Evolutionary conservation across 2,888 invertebrate species (phyloP).

Genomic region (Gastrophysa polygoni): DNA sequence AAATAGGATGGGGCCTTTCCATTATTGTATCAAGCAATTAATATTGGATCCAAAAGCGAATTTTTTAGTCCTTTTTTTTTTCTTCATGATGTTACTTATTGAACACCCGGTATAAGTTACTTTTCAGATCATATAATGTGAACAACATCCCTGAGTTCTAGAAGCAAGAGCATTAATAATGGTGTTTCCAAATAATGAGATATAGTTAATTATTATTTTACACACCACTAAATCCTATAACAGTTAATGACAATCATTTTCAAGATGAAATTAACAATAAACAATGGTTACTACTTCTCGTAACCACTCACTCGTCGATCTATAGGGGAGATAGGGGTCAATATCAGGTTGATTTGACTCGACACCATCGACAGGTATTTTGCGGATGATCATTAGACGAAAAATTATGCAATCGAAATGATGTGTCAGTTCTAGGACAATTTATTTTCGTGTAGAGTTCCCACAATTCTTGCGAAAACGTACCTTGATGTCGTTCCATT

Average conservation of each 20-base stretch:
- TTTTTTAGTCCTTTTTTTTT: no score
- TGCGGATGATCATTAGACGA: background rate
- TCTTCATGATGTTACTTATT: no score
- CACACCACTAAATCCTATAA: conserved; percentile 4
- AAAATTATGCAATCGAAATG: background rate
- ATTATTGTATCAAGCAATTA: no score
- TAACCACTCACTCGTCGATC: background rate
- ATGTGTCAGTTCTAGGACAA: background rate
- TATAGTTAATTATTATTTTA: conserved; percentile 10
- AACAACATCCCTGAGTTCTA: background rate
- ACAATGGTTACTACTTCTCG: conserved; percentile 26
- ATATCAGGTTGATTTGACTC: background rate
- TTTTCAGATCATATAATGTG: no score
- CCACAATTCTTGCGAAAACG: conserved; percentile 33
- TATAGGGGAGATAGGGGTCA: background rate
- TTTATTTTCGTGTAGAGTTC: conserved; percentile 1
- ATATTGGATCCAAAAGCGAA: no score
- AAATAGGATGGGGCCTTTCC: background rate
- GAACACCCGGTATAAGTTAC: no score
- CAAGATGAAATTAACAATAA: conserved; percentile 22
- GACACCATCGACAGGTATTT: background rate
- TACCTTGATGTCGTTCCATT: conserved; percentile 86
- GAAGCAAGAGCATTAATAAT: background rate
- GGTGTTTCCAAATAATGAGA: background rate
- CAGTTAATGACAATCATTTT: conserved; percentile 21